Percentiles rank a stretch among this genome's conserved stretches.
phyloP scores from a whole-genome alignment of 2,113 vertebrate species.

The Aspiorhynchus laticeps region DNA sequence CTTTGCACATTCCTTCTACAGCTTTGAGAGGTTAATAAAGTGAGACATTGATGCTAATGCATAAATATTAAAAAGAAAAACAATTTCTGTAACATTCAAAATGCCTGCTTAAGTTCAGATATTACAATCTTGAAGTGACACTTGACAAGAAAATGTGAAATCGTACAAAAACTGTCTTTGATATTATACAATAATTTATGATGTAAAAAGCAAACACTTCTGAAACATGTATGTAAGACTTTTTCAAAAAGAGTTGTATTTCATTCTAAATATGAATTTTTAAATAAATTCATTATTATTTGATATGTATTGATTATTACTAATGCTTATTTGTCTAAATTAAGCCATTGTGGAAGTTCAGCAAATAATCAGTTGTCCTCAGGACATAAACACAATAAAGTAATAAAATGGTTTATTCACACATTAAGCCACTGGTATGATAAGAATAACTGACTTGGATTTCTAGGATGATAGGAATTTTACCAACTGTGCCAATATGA shows the following conservation, averaged over 20 bases:
- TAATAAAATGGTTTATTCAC: background rate
- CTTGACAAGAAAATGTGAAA: constrained; percentile 15
- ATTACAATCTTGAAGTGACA: constrained; percentile 39
- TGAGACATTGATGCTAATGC: background rate
- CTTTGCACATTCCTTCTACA: background rate
- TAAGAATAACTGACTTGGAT: background rate
- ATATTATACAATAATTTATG: background rate
- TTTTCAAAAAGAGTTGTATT: background rate
- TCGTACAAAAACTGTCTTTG: constrained; percentile 9
- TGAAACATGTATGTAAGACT: constrained; percentile 13
- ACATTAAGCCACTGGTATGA: background rate
- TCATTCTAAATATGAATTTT: background rate
- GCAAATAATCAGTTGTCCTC: background rate
- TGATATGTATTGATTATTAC: background rate
- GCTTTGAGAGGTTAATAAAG: background rate
- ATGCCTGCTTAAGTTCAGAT: background rate
- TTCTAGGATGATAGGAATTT: background rate
- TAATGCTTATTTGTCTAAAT: background rate
- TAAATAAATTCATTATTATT: background rate
- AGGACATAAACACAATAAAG: background rate
- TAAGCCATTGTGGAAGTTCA: constrained; percentile 2
- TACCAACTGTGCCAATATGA: background rate
- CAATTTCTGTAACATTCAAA: background rate
- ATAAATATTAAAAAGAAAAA: background rate
- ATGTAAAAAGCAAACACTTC: background rate